Evolutionary conservation across 2,797 vertebrate genomes (phyloP), one percentile per base, ranked within the genome.

Genomic region (Florisuga fusca): DNA sequence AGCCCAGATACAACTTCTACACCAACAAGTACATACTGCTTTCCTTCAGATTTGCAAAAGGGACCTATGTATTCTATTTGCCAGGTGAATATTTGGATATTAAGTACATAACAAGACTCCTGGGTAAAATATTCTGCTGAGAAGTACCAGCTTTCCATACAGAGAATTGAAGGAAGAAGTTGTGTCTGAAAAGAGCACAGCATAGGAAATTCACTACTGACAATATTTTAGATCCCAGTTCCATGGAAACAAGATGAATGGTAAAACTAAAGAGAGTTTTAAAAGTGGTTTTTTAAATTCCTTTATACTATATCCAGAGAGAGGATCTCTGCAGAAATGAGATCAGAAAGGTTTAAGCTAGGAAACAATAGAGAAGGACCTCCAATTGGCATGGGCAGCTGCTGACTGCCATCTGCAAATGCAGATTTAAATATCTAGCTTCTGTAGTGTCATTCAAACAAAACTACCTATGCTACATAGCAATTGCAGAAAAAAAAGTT

Each of bases 181-280:
- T 15, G 20, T 68, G 17, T 36, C 21, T n/a, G 11, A 83, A 57
- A 79, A 55, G 4, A 81, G 31, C 1, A 15, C 0, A 4, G 6
- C 9, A 19, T 2, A 34, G 8, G 7, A 77, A 69, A 50, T 16
- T 87, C 31, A 2, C 22, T 75, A 25, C 71, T 77, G 77, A 84
- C 78, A 94, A 23, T 62, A 34, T 66, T 50, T 62, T 13, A 34
- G 43, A 91, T 87, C 58, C 27, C 6, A 53, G 92, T 95, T 84
- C 92, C 58, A 91, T 88, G 73, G 93, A 81, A 97, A 94, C 84
- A 50, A 81, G 45, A 3, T 13, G 31, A 89, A 88, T 3, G 2
- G 41, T 27, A 61, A 85, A 96, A 94, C 48, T 18, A 59, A 31
- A 90, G 6, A 31, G 6, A 76, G 31, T 75, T 88, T 63, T 10